phyloP scores from a whole-genome alignment of 2,888 invertebrate species.

The Perithous albicinctus region DNA sequence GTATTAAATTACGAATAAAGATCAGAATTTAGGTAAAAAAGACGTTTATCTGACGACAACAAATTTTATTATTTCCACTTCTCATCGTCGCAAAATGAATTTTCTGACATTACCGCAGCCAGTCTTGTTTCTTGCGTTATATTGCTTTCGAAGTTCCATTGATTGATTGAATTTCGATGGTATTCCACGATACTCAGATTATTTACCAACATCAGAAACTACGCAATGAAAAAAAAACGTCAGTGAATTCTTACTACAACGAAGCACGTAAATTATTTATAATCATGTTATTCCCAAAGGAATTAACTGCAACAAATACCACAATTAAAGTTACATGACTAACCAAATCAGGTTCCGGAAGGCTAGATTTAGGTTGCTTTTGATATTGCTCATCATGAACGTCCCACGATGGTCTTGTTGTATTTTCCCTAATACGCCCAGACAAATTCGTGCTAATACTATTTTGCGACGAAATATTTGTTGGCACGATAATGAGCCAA shows the following conservation, averaged over 20 bases:
- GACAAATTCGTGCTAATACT: conserved; percentile 17
- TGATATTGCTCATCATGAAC: conserved; percentile 21
- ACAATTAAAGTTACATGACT: conserved; percentile 4
- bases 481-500: conserved; percentile 19
- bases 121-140: conserved; percentile 61
- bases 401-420: not conserved
- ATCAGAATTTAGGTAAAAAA: too few species aligned
- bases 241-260: not conserved
- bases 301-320: not conserved
- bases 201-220: conserved; percentile 65
- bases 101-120: conserved; percentile 50
- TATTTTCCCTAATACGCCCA: conserved; percentile 33
- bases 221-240: not conserved
- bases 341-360: conserved; percentile 65
- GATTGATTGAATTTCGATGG: conserved; percentile 62
- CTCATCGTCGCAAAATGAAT: not conserved
- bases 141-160: conserved; percentile 69
- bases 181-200: conserved; percentile 64
- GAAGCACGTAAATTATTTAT: not conserved
- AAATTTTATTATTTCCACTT: not conserved
- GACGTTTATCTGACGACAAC: not conserved
- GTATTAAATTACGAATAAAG: not conserved
- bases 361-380: conserved; percentile 51
- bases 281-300: too few species aligned
- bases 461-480: conserved; percentile 32